Evolutionary conservation across 2,888 invertebrate species (phyloP), one percentile per base, ranked within the genome.

Genomic region (Lithodes maja): DNA sequence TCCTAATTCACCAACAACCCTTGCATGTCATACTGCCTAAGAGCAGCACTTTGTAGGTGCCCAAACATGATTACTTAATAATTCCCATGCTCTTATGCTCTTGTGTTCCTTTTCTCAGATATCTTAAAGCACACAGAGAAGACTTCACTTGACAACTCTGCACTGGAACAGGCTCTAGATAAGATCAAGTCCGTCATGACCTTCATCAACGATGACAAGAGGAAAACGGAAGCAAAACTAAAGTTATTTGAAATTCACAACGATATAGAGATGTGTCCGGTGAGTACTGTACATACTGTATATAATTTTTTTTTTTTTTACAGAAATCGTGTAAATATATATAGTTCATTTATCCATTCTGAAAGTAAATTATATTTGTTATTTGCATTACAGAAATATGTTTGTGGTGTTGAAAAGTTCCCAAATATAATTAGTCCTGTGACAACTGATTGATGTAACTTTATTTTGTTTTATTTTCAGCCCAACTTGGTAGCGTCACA

Each of bases 211-310:
- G 99, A 99, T 95, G 98, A 99, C 94, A 99, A 99, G 94, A 95
- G 99, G 93, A 97, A 97, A 95, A 98, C 99, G 0, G 99, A 99
- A 94, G 97, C 97, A 15, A 98, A 98, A 94, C 96, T 98, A 93
- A 98, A 97, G 92, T 97, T 99, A 95, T 99, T 99, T 94, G 98
- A 98, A 94, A 98, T 99, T 92, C 97, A 99, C 94, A 98, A 99
- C 94, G 99, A 99, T 93, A 99, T 99, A 93, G 99, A 99, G 93
- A 97, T 98, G 94, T 99, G 99, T 94, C 99, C 99, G 92, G 97
- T 97, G 94, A 95, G 95, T 94, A 17, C 82, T 85, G 74, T 74
- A 79, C n/a, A 61, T 84, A 79, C 53, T 75, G 49, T 33, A 61
- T 12, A 61, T 61, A 12, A 7, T 61, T 61, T 5, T 7, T 61